Conservation (phyloP, 2,113 vertebrate genomes). For the Hyperoodon ampullatus region DNA sequence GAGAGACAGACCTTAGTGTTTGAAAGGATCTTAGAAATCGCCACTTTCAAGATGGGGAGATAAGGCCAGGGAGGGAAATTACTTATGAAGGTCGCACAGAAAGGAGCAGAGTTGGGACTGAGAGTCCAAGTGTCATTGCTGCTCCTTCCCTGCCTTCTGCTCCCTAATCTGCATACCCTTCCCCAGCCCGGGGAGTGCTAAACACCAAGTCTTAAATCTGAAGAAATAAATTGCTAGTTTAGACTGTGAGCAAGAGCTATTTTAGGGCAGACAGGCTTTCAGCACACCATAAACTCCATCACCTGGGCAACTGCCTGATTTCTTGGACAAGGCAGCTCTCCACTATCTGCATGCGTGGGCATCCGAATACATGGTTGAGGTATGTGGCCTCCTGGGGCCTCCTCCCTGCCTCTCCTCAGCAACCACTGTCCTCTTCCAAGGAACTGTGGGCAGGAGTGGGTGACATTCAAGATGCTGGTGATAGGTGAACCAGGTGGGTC, state of each 20-base stretch:
- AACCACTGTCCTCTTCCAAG: not conserved
- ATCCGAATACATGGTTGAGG: not conserved
- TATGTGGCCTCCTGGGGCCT: not conserved
- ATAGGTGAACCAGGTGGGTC: not conserved
- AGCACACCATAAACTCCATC: conserved; percentile 57
- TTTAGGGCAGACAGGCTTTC: conserved; percentile 55
- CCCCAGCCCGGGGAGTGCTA: not conserved
- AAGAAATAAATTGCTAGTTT: conserved; percentile 44
- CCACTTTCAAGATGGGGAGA: not conserved
- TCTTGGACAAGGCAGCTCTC: conserved; percentile 53
- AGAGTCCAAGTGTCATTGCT: not conserved
- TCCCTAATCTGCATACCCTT: not conserved
- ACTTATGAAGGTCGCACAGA: not conserved
- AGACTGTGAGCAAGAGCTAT: conserved; percentile 62
- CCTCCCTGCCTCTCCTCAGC: not conserved
- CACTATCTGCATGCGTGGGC: conserved; percentile 62
- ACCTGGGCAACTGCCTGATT: conserved; percentile 75
- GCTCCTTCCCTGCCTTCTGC: not conserved
- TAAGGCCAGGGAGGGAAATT: not conserved
- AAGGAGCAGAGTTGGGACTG: not conserved
- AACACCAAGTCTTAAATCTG: not conserved
- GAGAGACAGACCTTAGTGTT: not conserved
- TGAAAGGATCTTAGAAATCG: not conserved
- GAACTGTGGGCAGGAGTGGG: not conserved
- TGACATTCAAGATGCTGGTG: not conserved